Evolutionary conservation across 2,113 vertebrate species (phyloP), one percentile per base, ranked within the genome.

Genomic region (Emydocephalus ijimae): DNA sequence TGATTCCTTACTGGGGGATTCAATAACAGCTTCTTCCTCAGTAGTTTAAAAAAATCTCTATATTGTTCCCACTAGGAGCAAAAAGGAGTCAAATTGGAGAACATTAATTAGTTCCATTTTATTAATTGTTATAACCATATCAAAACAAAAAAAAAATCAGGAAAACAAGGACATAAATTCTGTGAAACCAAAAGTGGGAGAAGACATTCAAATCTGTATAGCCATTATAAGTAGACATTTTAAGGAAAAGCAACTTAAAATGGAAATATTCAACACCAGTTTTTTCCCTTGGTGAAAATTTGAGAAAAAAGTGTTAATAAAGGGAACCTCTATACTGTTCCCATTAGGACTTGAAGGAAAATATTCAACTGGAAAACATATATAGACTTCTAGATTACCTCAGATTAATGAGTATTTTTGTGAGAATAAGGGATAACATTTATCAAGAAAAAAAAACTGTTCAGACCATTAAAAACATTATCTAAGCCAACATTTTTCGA

Each of bases 401-500:
- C 69, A 74, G 15, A 74, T 74, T 74, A 74, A 48, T 48, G 8
- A 74, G 69, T 74, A 74, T 74, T n/a, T 74, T 5, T 74, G 64
- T 4, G n/a, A 74, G 69, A 74, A 74, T 6, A 74, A 74, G 69
- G 15, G 69, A 74, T 74, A 74, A 39, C 34, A 20, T 34, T 74
- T 74, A 18, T 74, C 64, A 34, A 74, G 8, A 0, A 8, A 1
- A 74, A 50, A 48, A 48, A 86, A 59, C 9, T 59, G 1, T 43
- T 81, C 91, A 87, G 54, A 91, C 85, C 45, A 87, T 91, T 91
- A 64, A 91, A 87, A 91, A 87, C 85, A 87, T 92, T 55, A 92
- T 45, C 86, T 92, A 92, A 92, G 91, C 11, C 29, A n/a, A 12
- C n/a, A 69, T 69, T 69, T 69, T 29, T 69, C 64, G n/a, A 69